Evolutionary conservation across 2,888 invertebrate species (phyloP).

Genomic region (Gryllus longicercus): DNA sequence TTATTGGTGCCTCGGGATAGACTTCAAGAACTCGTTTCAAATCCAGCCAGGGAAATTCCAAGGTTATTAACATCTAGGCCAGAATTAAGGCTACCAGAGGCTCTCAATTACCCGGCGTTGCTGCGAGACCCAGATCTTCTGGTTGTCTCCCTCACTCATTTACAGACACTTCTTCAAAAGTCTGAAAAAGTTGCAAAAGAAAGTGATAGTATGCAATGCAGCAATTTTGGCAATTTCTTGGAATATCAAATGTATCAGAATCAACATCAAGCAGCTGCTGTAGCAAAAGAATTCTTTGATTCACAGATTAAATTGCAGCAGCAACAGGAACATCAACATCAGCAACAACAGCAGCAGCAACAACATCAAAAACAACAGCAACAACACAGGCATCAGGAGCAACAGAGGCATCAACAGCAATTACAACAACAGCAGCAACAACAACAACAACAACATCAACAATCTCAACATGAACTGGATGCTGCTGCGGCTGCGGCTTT

Average conservation of each 20-base stretch:
- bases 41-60: slow-evolving; percentile 74
- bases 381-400: slow-evolving; percentile 37
- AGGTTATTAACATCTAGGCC: slow-evolving; percentile 67
- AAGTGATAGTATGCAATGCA: slow-evolving; percentile 23
- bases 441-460: slow-evolving; percentile 38
- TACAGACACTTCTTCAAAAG: slow-evolving; percentile 48
- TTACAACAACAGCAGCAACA: slow-evolving; percentile 42
- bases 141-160: slow-evolving; percentile 70
- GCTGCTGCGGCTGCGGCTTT: slow-evolving; percentile 66
- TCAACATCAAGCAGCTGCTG: slow-evolving; percentile 38
- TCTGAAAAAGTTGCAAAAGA: slow-evolving; percentile 21
- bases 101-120: slow-evolving; percentile 66
- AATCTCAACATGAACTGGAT: slow-evolving; percentile 56
- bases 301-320: slow-evolving; percentile 18
- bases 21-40: slow-evolving; percentile 64
- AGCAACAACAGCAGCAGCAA: slow-evolving; percentile 40
- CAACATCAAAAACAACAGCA: slow-evolving; percentile 38
- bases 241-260: slow-evolving; percentile 34
- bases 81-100: slow-evolving; percentile 70
- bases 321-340: slow-evolving; percentile 35
- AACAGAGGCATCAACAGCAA: slow-evolving; percentile 29
- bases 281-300: slow-evolving; percentile 28
- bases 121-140: slow-evolving; percentile 74
- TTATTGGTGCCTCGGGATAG: slow-evolving; percentile 74
- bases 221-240: slow-evolving; percentile 34